Percentiles rank a stretch among this genome's conserved stretches.
These are phyloP conservation scores for Notolabrus celidotus DNA, from an alignment of 2,797 vertebrate genomes.

Conservation along the genomic window DNA sequence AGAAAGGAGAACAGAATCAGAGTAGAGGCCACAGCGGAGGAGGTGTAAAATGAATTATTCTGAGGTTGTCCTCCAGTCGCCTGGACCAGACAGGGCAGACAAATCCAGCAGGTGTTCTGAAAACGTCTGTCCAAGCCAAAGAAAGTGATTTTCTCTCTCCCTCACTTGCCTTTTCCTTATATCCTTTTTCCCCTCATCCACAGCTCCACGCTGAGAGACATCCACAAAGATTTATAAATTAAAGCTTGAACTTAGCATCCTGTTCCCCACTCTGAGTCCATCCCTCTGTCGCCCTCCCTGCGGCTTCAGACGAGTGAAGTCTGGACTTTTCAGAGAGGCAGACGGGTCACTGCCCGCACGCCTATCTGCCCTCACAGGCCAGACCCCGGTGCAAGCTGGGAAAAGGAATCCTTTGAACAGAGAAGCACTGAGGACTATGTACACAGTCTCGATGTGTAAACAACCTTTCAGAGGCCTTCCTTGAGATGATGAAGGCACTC, in stretches of 20 bases:
- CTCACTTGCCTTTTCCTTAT: slow-evolving; percentile 34
- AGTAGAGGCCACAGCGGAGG: slow-evolving; percentile 37
- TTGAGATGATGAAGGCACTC: slow-evolving; percentile 70
- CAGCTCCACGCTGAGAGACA: slow-evolving; percentile 62
- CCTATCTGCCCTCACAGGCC: slow-evolving; percentile 56
- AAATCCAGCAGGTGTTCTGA: slow-evolving; percentile 68
- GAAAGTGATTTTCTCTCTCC: slow-evolving; percentile 62
- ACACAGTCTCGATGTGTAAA: slow-evolving; percentile 70
- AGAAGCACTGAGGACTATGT: slow-evolving; percentile 50
- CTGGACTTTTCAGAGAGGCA: slow-evolving; percentile 67
- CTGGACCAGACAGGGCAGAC: slow-evolving; percentile 51
- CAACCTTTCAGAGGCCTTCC: slow-evolving; percentile 69
- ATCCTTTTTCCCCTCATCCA: slow-evolving; percentile 39
- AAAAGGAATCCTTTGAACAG: slow-evolving; percentile 59
- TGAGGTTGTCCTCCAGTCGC: slow-evolving; percentile 51
- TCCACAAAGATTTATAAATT: slow-evolving; percentile 77
- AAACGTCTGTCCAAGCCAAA: slow-evolving; percentile 50
- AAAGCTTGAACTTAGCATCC: slow-evolving; percentile 72
- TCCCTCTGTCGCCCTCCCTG: slow-evolving; percentile 46
- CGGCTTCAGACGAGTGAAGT: slow-evolving; percentile 66
- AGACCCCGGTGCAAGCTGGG: slow-evolving; percentile 55
- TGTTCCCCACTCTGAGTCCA: slow-evolving; percentile 39
- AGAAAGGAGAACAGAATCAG: slow-evolving; percentile 46
- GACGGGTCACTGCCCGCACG: slow-evolving; percentile 71
- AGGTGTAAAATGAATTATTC: slow-evolving; percentile 74